Base-by-base conservation (phyloP, 1,140 invertebrate genomes). In the Leptoteleia sp. region DNA sequence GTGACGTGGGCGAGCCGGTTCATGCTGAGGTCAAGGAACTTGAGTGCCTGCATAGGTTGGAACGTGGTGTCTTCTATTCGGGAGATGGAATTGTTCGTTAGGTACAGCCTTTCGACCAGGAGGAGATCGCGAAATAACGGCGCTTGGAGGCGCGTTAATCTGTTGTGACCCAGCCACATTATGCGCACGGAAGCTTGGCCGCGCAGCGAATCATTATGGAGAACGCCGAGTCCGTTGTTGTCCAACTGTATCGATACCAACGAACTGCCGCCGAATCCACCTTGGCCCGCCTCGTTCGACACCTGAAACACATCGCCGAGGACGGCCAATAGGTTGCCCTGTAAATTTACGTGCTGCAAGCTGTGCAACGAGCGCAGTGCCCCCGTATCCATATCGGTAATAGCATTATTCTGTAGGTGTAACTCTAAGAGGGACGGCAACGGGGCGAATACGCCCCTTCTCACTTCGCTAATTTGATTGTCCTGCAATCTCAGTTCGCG, bases 291-390 rank as follows among this genome's bases (percentile, higher is more conserved):
- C 35, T 81, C 70, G 13, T 71, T 78, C 4, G 88, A 87, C 19
- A 87, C 91, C 12, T 94, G 93, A 80, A 97, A 95, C 15, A 96
- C 92, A 83, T 96, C 95, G n/a, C 93, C 94, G 1, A 97, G 87
- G 29, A 92, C 91, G 0, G 92, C 91, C 19, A 98, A 85, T 22
- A 92, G 89, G 88, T 98, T 97, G 8, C 94, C 93, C 83, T 96
- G 95, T 12, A 97, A 89, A 90, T 97, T 96, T 33, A 97, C 92
- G 81, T 97, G 95, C 80, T 97, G 95, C n/a, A 99, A 91, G 81
- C 92, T 95, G 76, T 92, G 92, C 29, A 98, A 87, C 1, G 93
- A 95, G 17, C 93, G 92, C 75, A 99, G 93, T 0, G 96, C 94
- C 38, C 96, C 95, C 1, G 93, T 92, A 72, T 96, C 95, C 70